Evolutionary conservation across 2,797 vertebrate genomes (phyloP), one percentile per base, ranked within the genome.

Genomic region (Pelobates cultripes): DNA sequence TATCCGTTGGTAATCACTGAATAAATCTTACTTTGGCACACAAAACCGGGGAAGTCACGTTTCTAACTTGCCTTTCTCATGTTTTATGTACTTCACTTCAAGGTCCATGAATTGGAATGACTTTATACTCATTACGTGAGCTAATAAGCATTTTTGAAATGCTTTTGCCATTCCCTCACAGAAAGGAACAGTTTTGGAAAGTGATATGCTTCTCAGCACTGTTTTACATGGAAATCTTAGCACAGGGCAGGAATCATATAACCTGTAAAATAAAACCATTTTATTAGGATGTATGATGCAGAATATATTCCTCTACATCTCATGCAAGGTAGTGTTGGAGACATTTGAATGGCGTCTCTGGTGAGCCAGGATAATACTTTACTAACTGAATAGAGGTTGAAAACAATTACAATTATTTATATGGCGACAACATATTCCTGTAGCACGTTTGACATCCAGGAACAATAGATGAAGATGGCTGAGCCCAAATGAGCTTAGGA

Each of bases 141-240:
- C 75, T 82, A 82, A 82, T 82, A 78, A 82, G 63, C 81, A 82
- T 82, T 78, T 68, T 69, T 83, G 61, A 70, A 83, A 83, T 83
- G 74, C 43, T 68, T 78, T 53, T 15, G 47, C 51, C 72, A 78
- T 53, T 61, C 72, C 66, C 66, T 60, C 73, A 47, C 40, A 41
- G 63, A 75, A 42, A 13, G 8, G 60, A 42, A 44, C n/a, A 55
- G 73, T 6, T 70, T 42, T 70, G 61, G 72, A 70, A 47, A 68
- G 44, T 43, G 73, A 75, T 61, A 28, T n/a, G 17, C 9, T 43
- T 17, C 53, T 45, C 73, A 28, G 28, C 28, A 28, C 28, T 28
- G 28, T 28, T 28, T 28, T 43, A 70, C 55, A 64, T 43, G 17
- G n/a, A 70, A 40, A 51, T 6, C 45, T 67, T 43, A 74, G 63